Base-by-base conservation (phyloP, 64 coral and sea anemone species). In the Stichodactyla helianthus region DNA sequence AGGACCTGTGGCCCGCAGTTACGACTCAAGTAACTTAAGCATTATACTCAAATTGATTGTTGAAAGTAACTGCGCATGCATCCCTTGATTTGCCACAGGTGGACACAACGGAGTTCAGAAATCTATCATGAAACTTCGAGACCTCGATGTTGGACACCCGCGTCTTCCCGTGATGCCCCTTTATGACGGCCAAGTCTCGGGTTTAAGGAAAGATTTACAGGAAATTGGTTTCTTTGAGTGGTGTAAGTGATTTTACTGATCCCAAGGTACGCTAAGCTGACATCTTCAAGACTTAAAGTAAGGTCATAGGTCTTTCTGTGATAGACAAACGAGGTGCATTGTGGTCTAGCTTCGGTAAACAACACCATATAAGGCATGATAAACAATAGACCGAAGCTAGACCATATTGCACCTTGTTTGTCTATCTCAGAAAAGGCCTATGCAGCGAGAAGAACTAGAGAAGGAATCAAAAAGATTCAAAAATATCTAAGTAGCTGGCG, bases 141-240 rank as follows among this genome's bases (percentile, higher is more conserved):
- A 71, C 10, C 22, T 86, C 50, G 55, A 86, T 52, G 83, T 91
- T 44, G 84, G 89, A 20, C 54, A 77, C 51, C 83, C 74, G 55
- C 89, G 89, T 19, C 19, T 25, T 62, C 89, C 89, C 74, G 59
- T 86, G n/a, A 70, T 71, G 6, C 84, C 84, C 54, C 84, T 91
- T 50, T 60, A 50, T 27, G 84, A 91, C 56, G 59, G 5, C 79
- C 83, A 91, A 81, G 44, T 86, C 20, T 57, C 6, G 23, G 17
- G 74, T 20, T 60, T 91, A 55, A 86, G 56, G 89, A 86, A 68
- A 26, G 89, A 91, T 35, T 71, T 91, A 27, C 52, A 86, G 53
- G 83, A 55, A 18, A 86, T 91, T 23, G 89, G 89, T 18, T 91
- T 91, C 57, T 91, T 91, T 78, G 52, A 86, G 9, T 91, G 89